Evolutionary conservation across 2,113 vertebrate species (phyloP), one percentile per base, ranked within the genome.

Genomic region (Cyprinodon brontotheroides): DNA sequence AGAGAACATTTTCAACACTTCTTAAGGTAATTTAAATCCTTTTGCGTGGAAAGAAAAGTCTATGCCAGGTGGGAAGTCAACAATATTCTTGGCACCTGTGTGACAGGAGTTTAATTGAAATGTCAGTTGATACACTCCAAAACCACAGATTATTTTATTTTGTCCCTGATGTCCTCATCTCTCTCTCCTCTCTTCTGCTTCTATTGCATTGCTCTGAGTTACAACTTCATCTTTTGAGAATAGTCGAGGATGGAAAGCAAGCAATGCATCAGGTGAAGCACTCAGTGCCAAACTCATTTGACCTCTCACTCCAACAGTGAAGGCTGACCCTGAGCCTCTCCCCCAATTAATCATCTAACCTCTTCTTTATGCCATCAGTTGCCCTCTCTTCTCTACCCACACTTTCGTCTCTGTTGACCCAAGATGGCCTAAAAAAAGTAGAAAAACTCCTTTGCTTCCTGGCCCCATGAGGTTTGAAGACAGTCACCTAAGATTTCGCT

Each of bases 101-200:
- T 88, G 90, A 90, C 86, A 78, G 83, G 63, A 77, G 70, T 91
- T 93, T 91, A 88, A 92, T 92, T 90, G 88, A 91, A 92, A 89
- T 86, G 91, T 92, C 89, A 91, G 80, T 68, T 20, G 65, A 69
- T 75, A 83, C 80, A 86, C 70, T 80, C 47, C 57, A 77, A 83
- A 86, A 69, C 72, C n/a, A 22, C 45, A 64, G 70, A 77, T 75
- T 82, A 59, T 68, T 80, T 75, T 71, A 43, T 71, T 80, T 73
- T 78, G 59, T 80, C 79, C 70, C 48, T 11, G 13, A 47, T 81
- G 64, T 77, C 82, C 77, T 75, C 72, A 14, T 86, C 74, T 76
- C 65, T 38, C 29, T 65, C 57, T 45, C 50, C 20, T 47, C 40
- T 36, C 29, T 65, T 53, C 38, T 61, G 61, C 38, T 57, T 37